Conservation (phyloP, 2,888 invertebrate species). For the Ypsolopha sequella region DNA sequence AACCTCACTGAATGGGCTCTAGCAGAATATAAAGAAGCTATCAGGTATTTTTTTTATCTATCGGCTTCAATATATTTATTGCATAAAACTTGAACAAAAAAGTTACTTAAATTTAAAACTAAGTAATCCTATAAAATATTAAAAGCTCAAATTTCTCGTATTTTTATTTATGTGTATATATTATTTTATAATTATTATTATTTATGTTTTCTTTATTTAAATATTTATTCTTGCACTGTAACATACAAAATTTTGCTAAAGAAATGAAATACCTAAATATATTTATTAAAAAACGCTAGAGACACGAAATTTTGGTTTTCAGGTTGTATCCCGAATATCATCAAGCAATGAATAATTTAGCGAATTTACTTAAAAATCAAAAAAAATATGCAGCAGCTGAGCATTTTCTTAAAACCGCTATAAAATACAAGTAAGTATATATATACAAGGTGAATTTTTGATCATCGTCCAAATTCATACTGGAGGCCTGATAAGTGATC, state of each 20-base stretch:
- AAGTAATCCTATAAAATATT: too few species aligned
- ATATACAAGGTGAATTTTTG: neutral
- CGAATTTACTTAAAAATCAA: conserved; percentile 83
- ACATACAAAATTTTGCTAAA: too few species aligned
- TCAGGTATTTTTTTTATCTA: conserved; percentile 63
- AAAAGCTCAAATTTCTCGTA: too few species aligned
- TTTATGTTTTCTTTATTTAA: too few species aligned
- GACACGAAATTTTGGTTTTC: conserved; percentile 14
- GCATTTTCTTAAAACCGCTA: conserved; percentile 77
- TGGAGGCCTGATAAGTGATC: too few species aligned
- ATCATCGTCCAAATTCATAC: neutral
- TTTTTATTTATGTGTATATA: too few species aligned
- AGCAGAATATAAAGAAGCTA: conserved; percentile 81
- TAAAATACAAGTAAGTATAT: conserved; percentile 75
- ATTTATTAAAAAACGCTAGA: conserved; percentile 3
- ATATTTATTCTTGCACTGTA: too few species aligned
- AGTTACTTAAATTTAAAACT: too few species aligned
- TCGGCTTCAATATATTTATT: too few species aligned
- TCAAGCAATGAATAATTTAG: conserved; percentile 95
- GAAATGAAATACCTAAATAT: too few species aligned
- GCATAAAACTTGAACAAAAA: too few species aligned
- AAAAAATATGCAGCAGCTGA: conserved; percentile 79
- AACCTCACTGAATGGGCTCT: conserved; percentile 79
- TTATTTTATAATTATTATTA: too few species aligned
- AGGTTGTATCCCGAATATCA: conserved; percentile 86